Base-by-base conservation (phyloP, 2,797 vertebrate species). In the Sciurus vulgaris region DNA sequence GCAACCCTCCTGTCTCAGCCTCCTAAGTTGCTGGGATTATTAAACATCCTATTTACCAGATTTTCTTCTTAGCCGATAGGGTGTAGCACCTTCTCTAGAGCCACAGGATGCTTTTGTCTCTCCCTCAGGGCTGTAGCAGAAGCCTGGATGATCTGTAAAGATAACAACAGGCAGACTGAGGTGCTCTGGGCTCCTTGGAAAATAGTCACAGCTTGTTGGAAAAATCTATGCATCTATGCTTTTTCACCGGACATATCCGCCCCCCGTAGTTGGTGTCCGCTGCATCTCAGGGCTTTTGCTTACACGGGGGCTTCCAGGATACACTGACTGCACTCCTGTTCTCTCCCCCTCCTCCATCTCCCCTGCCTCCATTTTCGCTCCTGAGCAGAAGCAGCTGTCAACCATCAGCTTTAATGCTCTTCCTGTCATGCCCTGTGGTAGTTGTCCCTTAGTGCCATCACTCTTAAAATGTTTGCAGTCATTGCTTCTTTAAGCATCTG, bases 51-150 rank as follows among this genome's bases (percentile, higher is more conserved):
- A 97, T 83, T 98, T 95, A 99, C 99, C 99, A 67, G 99, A 99
- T 98, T 99, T 99, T 96, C 99, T 99, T 94, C 99, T 99, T 89
- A 99, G 98, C 98, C 99, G 99, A 15, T 99, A 98, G 2, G 99
- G 98, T 33, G 98, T 88, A 4, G 99, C 98, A 4, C 99, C 99
- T 81, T 99, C 99, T 97, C 99, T 99, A 30, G 98, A 98, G 96
- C 99, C 98, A 94, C 98, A 97, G 0, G 97, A 94, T 0, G 98
- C 97, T 97, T 99, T 99, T 5, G 97, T 98, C 95, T 99, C 99
- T 56, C 99, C 98, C 54, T 99, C 99, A 0, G 99, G 98, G 89
- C 98, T 99, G 74, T 99, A 99, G 83, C 99, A 99, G 98, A 99
- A 99, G 84, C 99, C 99, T 13, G 99, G 99, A 90, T 99, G 99